Evolutionary conservation across 2,797 vertebrate genomes (phyloP).

Genomic region (Melopsittacus undulatus): DNA sequence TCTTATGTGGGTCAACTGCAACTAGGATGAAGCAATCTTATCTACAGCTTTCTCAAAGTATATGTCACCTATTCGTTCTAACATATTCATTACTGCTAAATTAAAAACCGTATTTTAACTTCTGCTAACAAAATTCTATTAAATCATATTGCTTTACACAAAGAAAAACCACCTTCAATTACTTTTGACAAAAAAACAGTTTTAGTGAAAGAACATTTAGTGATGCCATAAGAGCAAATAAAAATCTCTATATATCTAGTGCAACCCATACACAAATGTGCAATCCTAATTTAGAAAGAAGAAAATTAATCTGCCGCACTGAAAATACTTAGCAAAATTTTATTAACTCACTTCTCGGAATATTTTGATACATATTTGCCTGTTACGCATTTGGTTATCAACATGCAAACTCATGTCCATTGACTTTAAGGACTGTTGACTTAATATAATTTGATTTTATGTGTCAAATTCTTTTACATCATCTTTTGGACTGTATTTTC

Average conservation of each 20-base stretch:
- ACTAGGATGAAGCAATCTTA: background rate
- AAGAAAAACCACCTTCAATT: background rate
- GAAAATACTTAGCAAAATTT: background rate
- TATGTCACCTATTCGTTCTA: background rate
- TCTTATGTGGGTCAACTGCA: conserved; percentile 10
- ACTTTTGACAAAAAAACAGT: background rate
- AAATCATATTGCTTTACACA: background rate
- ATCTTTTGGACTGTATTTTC: background rate
- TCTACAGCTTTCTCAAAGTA: background rate
- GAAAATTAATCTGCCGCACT: background rate
- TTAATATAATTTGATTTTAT: background rate
- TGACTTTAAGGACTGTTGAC: background rate
- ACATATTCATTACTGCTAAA: background rate
- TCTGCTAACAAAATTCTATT: background rate
- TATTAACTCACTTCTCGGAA: background rate
- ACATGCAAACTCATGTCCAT: background rate
- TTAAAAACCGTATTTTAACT: background rate
- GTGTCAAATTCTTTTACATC: background rate
- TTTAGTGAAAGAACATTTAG: background rate
- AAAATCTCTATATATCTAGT: background rate
- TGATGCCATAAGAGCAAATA: background rate
- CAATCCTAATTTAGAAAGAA: background rate
- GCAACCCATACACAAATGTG: background rate
- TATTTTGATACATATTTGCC: background rate
- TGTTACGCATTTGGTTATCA: background rate